Evolutionary conservation across 2,888 invertebrate species (phyloP), one percentile per base, ranked within the genome.

Genomic region (Philonicus albiceps): DNA sequence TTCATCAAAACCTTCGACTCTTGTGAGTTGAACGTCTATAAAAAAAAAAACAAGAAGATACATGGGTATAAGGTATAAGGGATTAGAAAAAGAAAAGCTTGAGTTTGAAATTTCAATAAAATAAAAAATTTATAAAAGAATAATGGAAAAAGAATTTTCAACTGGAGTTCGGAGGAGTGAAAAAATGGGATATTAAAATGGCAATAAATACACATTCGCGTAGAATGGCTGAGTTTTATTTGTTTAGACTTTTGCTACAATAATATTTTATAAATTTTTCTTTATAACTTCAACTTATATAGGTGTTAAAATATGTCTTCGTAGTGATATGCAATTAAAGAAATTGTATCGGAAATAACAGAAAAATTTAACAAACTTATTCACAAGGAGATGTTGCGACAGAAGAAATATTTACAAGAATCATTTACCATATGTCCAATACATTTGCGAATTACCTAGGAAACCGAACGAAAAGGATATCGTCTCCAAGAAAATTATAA

Each of bases 171-270:
- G 49, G 19, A 16, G 49, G 1, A n/a, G 19, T n/a, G n/a, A n/a
- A n/a, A 49, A 49, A 49, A n/a, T n/a, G n/a, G 6, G n/a, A 13
- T 7, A 6, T 49, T n/a, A 16, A 5, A 19, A 22, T 11, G 27
- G 11, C 64, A 64, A 64, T 64, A 22, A 64, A 64, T 64, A 64
- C 64, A 64, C 64, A n/a, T n/a, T 22, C 22, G 64, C 37, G 8
- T 84, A 84, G 84, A 84, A 84, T 84, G 84, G 73, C 72, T 83
- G 81, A 84, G 40, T 84, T 84, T 84, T 84, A 84, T 84, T 84
- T 84, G 72, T 73, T 84, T 84, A 84, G 84, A 84, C 84, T 84
- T n/a, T 84, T 72, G 84, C 84, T 84, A 84, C 84, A 84, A n/a
- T 84, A 84, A 43, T 84, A 73, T 73, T n/a, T 84, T 84, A 72